phyloP scores from a whole-genome alignment of 2,113 vertebrate genomes.

The Mirounga angustirostris region DNA sequence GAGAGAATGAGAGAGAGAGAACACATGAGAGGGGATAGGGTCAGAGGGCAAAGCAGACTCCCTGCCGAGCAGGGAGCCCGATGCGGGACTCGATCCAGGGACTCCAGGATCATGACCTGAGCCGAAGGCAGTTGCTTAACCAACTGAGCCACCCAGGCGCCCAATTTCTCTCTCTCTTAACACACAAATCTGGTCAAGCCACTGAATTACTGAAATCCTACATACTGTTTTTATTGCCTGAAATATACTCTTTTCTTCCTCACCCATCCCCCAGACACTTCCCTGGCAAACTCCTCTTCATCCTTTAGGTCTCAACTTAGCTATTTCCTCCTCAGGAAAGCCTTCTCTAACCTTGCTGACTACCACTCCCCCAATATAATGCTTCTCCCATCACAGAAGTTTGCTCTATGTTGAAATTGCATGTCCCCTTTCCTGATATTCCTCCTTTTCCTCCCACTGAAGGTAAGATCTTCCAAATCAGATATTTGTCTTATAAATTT shows the following conservation, averaged over 20 bases:
- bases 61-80: too few species aligned
- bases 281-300: background rate
- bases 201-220: background rate
- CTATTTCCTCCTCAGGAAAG: background rate
- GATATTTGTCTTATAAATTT: background rate
- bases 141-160: too few species aligned
- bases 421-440: background rate
- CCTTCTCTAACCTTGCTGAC: background rate
- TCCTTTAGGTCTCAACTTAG: background rate
- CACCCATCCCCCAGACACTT: background rate
- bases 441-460: background rate
- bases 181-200: background rate
- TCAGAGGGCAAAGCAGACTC: too few species aligned
- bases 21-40: too few species aligned
- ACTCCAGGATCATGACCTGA: too few species aligned
- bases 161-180: background rate
- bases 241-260: background rate
- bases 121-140: too few species aligned
- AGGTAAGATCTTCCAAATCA: background rate
- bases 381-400: background rate
- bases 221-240: background rate
- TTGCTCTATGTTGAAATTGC: slow-evolving; percentile 5
- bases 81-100: too few species aligned
- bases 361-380: background rate
- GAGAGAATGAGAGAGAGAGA: too few species aligned